Evolutionary conservation across 2,113 vertebrate genomes (phyloP), one percentile per base, ranked within the genome.

Genomic region (Mugil cephalus): DNA sequence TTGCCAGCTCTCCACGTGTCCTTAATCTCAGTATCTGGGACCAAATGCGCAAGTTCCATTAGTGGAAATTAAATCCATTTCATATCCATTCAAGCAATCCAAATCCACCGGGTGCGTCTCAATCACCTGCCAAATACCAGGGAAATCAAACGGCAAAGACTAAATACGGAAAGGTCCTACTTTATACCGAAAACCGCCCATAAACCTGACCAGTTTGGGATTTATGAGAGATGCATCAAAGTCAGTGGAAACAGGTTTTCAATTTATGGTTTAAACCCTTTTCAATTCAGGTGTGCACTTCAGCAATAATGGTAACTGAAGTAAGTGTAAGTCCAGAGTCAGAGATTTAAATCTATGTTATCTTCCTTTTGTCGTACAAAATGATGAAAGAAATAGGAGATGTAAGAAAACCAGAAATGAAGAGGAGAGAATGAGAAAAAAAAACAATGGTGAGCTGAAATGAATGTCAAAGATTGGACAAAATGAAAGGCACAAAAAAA

Each of bases 1-100:
- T 30, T 59, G 52, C 52, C 48, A 65, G 47, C 58, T 66, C 34
- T 68, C 50, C 43, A 36, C 45, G 19, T 69, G 53, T 58, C 78
- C 58, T 70, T 76, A 76, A 79, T 81, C 80, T 77, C 59, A n/a
- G 50, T 55, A 65, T 54, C 60, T 67, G 58, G 43, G 35, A 47
- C 46, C 18, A 66, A 56, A 43, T 60, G 24, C 24, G 24, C 5
- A 61, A 48, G 19, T 54, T 79, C 43, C 52, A 78, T 80, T 66
- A 59, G 45, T 39, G 62, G 47, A 73, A 79, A 80, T 85, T 66
- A 73, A 84, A 87, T 78, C 30, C 15, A 70, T 40, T 69, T 72
- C 48, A 42, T 65, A 79, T 56, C 58, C 36, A 68, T 0, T 66
- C 24, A 72, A 60, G 38, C 47, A 48, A 53, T 59, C 36, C 11